phyloP scores from a whole-genome alignment of 2,888 invertebrate genomes.

The Ophraella communa region DNA sequence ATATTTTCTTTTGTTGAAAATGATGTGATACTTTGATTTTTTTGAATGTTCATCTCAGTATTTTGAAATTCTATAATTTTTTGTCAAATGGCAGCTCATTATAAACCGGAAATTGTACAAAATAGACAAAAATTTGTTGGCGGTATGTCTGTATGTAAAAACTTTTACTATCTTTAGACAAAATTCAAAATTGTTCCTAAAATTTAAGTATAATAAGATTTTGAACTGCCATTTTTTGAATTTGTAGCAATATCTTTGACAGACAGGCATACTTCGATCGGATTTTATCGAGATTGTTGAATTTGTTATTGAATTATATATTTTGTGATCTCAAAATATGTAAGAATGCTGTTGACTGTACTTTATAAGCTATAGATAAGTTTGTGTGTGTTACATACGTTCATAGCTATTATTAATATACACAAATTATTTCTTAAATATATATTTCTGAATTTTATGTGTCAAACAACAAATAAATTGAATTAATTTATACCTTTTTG shows the following conservation, averaged over 20 bases:
- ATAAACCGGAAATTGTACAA: slow-evolving; percentile 39
- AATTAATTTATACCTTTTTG: slow-evolving; percentile 57
- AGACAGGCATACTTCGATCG: slow-evolving; percentile 35
- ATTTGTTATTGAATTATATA: slow-evolving; percentile 59
- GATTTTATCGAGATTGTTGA: slow-evolving; percentile 52
- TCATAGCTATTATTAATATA: slow-evolving; percentile 57
- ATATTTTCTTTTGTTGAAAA: slow-evolving; percentile 50
- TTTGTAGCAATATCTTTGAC: slow-evolving; percentile 43
- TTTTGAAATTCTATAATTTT: slow-evolving; percentile 37
- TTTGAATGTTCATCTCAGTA: slow-evolving; percentile 42
- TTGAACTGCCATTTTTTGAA: slow-evolving; percentile 48
- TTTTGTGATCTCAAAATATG: slow-evolving; percentile 62
- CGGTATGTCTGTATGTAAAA: slow-evolving; percentile 30
- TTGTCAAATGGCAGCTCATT: slow-evolving; percentile 38
- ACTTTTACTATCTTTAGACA: slow-evolving; percentile 28
- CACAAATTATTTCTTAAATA: slow-evolving; percentile 58
- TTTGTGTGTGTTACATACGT: slow-evolving; percentile 55
- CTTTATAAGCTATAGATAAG: slow-evolving; percentile 51
- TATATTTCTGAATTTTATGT: slow-evolving; percentile 62
- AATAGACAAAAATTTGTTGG: slow-evolving; percentile 28
- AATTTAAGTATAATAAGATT: slow-evolving; percentile 40
- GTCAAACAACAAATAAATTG: slow-evolving; percentile 58
- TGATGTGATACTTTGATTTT: slow-evolving; percentile 46
- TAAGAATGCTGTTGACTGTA: slow-evolving; percentile 58
- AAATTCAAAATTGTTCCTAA: slow-evolving; percentile 50